Base-by-base conservation (phyloP, 2,888 invertebrate species). In the Cephus spinipes region DNA sequence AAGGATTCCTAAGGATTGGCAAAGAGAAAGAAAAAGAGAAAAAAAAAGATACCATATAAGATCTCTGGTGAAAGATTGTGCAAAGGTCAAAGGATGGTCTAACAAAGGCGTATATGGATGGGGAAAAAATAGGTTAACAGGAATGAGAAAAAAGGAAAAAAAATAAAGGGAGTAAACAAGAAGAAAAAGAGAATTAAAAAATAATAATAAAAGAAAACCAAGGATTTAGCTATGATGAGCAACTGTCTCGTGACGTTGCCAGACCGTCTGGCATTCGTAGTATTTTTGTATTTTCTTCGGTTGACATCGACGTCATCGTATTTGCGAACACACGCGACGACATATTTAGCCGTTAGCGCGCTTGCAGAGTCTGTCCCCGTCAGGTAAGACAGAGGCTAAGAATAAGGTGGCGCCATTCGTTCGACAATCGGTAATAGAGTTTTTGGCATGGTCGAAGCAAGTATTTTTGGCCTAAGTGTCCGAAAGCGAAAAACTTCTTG, bases 241-340 rank as follows among this genome's bases (percentile, higher is more conserved):
- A 71, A 71, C 31, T 12, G 71, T 71, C 32, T 9, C 31, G 71
- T 71, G 71, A 71, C 71, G 71, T 30, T 71, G 71, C 71, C 71
- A 71, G 71, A 71, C 71, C 1, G 31, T 71, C 33, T 40, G 76
- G 76, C 73, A 36, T 76, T 73, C 76, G 76, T 73, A 40, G 76
- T 40, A 76, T 76, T 76, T 55, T 73, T 31, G 73, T 76, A 73
- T 76, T 76, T 76, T 69, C 76, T 73, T 73, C 69, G 40, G 69
- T 30, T 33, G 69, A 71, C 71, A 31, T 71, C 71, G 71, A 71
- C 71, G 71, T 31, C 71, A 32, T 32, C 31, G 32, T 71, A 31
- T 71, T 71, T 71, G 71, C 71, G 71, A 71, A 71, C 71, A 71
- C 32, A 31, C 31, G 12, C 71, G 71, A 71, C 71, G 71, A 71